A percentile compares a stretch with the other conserved stretches of the same genome.
These are phyloP conservation scores for Leucoraja ocellata DNA, from an alignment of 2,797 vertebrate species.

Conservation along the genomic window DNA sequence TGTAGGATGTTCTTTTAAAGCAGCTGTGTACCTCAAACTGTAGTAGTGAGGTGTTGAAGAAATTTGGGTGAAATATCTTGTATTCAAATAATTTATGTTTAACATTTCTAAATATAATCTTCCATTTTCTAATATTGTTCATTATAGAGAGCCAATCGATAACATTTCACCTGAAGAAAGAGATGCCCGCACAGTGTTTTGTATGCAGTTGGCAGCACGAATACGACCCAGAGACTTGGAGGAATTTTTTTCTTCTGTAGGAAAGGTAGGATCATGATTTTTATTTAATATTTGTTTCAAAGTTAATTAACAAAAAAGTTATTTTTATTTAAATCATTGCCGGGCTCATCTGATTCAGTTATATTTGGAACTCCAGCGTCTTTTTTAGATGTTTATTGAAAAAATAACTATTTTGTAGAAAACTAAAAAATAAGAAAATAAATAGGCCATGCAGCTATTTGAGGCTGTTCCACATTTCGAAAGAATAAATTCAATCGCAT, in stretches of 20 bases:
- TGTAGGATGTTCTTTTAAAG: too few relatives aligned
- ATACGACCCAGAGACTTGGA: slow-evolving; percentile 89
- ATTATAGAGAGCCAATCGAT: slow-evolving; percentile 76
- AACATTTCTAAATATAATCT: background rate
- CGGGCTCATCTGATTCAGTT: background rate
- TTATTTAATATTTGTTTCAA: background rate
- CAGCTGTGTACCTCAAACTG: too few relatives aligned
- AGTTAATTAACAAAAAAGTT: background rate
- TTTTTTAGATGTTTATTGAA: background rate
- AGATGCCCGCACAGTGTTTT: slow-evolving; percentile 90
- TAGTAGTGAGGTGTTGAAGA: too few relatives aligned
- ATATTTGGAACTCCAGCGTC: background rate
- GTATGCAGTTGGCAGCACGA: slow-evolving; percentile 91
- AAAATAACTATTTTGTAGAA: background rate
- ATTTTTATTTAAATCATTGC: background rate
- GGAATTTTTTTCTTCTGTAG: slow-evolving; percentile 95
- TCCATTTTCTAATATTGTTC: slow-evolving; percentile 29
- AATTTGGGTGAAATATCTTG: background rate
- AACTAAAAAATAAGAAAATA: background rate
- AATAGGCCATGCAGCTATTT: too few relatives aligned
- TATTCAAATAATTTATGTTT: background rate
- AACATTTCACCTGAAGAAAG: slow-evolving; percentile 91
- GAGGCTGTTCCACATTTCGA: background rate
- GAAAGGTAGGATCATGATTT: slow-evolving; percentile 65
- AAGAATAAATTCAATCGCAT: too few relatives aligned